phyloP scores from a whole-genome alignment of 2,888 invertebrate species.

The Tuberolachnus salignus region DNA sequence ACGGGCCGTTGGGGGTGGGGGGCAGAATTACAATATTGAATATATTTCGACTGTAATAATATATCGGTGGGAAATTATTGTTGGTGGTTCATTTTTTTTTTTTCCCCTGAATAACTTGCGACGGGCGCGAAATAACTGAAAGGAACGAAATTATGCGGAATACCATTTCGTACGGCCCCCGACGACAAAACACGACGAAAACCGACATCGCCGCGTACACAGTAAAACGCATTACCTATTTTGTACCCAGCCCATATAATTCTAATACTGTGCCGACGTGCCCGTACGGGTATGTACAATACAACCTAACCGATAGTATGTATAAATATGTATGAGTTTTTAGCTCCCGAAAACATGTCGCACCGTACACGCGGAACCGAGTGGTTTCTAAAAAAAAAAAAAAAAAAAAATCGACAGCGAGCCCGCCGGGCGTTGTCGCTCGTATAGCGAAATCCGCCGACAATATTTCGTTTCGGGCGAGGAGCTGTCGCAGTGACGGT shows the following conservation, averaged over 20 bases:
- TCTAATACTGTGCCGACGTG: background rate
- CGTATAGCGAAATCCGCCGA: no score
- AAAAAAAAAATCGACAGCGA: no score
- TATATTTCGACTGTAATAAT: no score
- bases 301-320: slow-evolving; percentile 13
- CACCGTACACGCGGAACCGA: slow-evolving; percentile 12
- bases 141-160: slow-evolving; percentile 53
- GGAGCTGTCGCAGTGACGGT: no score
- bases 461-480: no score
- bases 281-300: background rate
- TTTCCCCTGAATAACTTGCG: slow-evolving; percentile 32
- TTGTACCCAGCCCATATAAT: slow-evolving; percentile 36
- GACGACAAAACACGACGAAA: slow-evolving; percentile 26
- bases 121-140: slow-evolving; percentile 52
- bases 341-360: slow-evolving; percentile 39
- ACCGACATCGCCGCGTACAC: background rate
- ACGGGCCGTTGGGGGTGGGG: no score
- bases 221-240: slow-evolving; percentile 14
- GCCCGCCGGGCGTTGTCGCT: no score
- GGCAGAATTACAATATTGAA: slow-evolving; percentile 23
- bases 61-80: slow-evolving; percentile 39
- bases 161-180: slow-evolving; percentile 41
- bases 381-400: slow-evolving; percentile 47
- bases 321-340: slow-evolving; percentile 53
- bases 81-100: background rate